Evolutionary conservation across 2,888 invertebrate genomes (phyloP), one percentile per base, ranked within the genome.

Genomic region (Caenorhabditis sp.): DNA sequence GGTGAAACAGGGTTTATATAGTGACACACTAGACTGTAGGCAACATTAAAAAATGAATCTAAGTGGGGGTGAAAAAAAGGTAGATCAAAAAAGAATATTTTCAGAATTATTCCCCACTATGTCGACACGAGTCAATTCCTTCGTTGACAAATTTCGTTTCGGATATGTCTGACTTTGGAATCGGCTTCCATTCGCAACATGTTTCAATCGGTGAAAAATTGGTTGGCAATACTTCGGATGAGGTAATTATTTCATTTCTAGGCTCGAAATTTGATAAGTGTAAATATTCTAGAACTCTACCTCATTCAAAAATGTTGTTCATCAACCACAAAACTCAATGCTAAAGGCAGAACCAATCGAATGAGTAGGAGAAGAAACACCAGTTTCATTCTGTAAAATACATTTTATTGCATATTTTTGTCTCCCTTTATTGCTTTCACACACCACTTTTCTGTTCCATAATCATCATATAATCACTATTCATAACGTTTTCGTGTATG

Each of bases 61-160:
- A n/a, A n/a, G n/a, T n/a, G n/a, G n/a, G n/a, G n/a, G n/a, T n/a
- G n/a, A n/a, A n/a, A n/a, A n/a, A n/a, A n/a, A n/a, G n/a, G n/a
- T n/a, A n/a, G n/a, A n/a, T n/a, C n/a, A n/a, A n/a, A n/a, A n/a
- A n/a, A 24, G 23, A 17, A 19, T 14, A 1, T 27, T 62, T 70
- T 1, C 59, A 70, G 70, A 63, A 71, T 21, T 67, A 17, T 19
- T 55, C 63, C 19, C 72, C 72, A 43, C 27, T 72, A 51, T 72
- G 67, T 17, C 72, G 72, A 26, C 72, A 72, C 49, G 64, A 63
- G 6, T 72, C 72, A 0, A 67, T 72, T 17, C 72, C 72, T 3
- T 72, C 72, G 5, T 54, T 73, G 14, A 63, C 68, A 43, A 68
- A 73, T 51, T 49, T 73, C 3, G 73, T 73, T 31, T 58, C 53